These are phyloP conservation scores for Acrobasis consociella DNA, from an alignment of 2,888 invertebrate species.

Conservation along the genomic window DNA sequence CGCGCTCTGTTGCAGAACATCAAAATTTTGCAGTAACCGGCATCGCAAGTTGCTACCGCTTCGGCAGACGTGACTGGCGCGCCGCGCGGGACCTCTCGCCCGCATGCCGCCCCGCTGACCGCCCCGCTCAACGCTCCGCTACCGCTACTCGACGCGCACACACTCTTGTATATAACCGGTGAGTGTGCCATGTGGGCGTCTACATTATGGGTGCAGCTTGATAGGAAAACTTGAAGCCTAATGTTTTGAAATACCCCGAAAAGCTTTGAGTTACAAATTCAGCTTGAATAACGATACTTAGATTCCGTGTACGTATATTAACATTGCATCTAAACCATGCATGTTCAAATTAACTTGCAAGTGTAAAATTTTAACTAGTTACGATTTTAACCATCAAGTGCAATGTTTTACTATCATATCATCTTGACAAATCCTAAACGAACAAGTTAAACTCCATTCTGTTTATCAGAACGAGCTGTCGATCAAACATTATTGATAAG, in stretches of 20 bases:
- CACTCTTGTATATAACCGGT: slow-evolving; percentile 24
- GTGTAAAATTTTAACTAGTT: too few relatives aligned
- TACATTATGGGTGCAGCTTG: neutral
- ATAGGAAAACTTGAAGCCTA: neutral
- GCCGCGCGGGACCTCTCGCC: slow-evolving; percentile 65
- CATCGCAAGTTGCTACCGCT: slow-evolving; percentile 98
- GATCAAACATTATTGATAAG: neutral
- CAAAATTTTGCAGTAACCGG: slow-evolving; percentile 97
- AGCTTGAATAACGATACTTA: too few relatives aligned
- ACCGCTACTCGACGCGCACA: slow-evolving; percentile 28
- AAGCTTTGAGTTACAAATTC: too few relatives aligned
- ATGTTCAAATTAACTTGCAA: too few relatives aligned
- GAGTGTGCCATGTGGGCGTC: slow-evolving; percentile 4
- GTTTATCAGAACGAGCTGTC: neutral
- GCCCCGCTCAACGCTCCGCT: slow-evolving; percentile 29
- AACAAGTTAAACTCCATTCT: too few relatives aligned
- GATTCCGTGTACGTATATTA: too few relatives aligned
- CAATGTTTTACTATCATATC: too few relatives aligned
- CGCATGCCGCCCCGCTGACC: slow-evolving; percentile 43
- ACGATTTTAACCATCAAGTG: too few relatives aligned
- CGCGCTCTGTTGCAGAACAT: slow-evolving; percentile 51
- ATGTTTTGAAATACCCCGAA: too few relatives aligned
- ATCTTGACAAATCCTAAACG: too few relatives aligned
- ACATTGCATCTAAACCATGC: too few relatives aligned
- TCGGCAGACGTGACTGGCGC: slow-evolving; percentile 97